A percentile compares a stretch with the other conserved stretches of the same genome.
These are phyloP conservation scores for Brachyptera putata DNA, from an alignment of 2,888 invertebrate genomes.

Conservation along the genomic window DNA sequence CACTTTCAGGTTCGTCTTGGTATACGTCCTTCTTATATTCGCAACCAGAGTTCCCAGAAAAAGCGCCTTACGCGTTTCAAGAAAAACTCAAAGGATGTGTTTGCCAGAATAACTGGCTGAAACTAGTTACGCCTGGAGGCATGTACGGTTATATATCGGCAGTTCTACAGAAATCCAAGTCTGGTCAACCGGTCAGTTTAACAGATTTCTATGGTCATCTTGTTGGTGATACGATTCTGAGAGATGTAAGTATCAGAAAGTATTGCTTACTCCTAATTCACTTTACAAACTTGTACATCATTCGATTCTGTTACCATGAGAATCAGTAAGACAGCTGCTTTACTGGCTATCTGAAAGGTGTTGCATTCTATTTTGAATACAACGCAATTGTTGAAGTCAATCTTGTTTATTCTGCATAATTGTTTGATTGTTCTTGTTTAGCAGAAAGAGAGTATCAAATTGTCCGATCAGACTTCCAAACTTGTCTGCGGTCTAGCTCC, in stretches of 20 bases:
- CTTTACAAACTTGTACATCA: too few species aligned
- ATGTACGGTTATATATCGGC: slow-evolving; percentile 40
- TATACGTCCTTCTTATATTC: slow-evolving; percentile 46
- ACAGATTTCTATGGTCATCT: slow-evolving; percentile 48
- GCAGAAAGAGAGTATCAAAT: slow-evolving; percentile 29
- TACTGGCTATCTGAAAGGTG: too few species aligned
- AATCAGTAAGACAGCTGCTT: too few species aligned
- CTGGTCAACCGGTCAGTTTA: slow-evolving; percentile 47
- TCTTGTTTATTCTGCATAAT: too few species aligned
- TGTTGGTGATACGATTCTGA: slow-evolving; percentile 45
- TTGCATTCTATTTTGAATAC: too few species aligned
- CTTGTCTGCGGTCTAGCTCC: slow-evolving; percentile 42
- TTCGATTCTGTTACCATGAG: too few species aligned
- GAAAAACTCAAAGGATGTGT: slow-evolving; percentile 41
- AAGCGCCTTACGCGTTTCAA: slow-evolving; percentile 40
- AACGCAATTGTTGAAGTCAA: too few species aligned
- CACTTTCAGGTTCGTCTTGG: slow-evolving; percentile 48
- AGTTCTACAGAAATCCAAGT: slow-evolving; percentile 40
- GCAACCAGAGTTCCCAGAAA: slow-evolving; percentile 44
- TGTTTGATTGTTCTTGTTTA: too few species aligned
- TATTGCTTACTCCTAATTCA: too few species aligned
- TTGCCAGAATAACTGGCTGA: slow-evolving; percentile 42
- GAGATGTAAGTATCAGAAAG: not conserved
- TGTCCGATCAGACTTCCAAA: slow-evolving; percentile 42
- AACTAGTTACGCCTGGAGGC: slow-evolving; percentile 40